A percentile compares a stretch with the other conserved stretches of the same genome.
phyloP scores from a whole-genome alignment of 2,797 vertebrate species.

The Hypotaenidia philippensis region DNA sequence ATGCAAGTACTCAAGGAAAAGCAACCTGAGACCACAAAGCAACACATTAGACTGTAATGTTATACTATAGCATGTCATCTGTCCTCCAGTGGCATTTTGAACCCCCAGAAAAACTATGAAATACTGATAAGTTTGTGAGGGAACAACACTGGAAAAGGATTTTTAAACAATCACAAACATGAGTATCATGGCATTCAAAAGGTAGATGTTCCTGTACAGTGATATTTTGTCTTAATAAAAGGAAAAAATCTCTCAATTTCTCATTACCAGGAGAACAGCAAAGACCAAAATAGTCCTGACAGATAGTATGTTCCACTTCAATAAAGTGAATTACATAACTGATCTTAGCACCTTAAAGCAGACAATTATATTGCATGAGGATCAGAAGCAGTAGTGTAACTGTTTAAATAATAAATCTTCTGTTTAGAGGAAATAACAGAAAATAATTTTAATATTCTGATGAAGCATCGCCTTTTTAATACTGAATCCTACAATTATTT shows the following conservation, averaged over 20 bases:
- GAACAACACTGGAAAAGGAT: neutral
- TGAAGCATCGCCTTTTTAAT: neutral
- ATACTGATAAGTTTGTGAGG: slow-evolving; percentile 38
- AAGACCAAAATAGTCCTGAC: neutral
- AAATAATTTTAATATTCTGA: neutral
- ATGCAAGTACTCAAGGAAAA: slow-evolving; percentile 67
- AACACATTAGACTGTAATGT: slow-evolving; percentile 62
- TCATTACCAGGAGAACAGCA: neutral
- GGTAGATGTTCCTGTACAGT: neutral
- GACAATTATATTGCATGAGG: neutral
- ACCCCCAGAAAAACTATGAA: slow-evolving; percentile 40
- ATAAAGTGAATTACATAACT: neutral
- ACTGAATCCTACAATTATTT: neutral
- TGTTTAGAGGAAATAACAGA: neutral
- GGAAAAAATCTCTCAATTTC: neutral
- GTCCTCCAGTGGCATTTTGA: slow-evolving; percentile 60
- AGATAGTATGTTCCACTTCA: neutral
- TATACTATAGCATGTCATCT: slow-evolving; percentile 52
- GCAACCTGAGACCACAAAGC: slow-evolving; percentile 76
- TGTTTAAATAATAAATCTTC: neutral
- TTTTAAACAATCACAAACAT: neutral
- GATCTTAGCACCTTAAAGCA: neutral
- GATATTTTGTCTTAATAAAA: neutral
- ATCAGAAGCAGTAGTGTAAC: neutral
- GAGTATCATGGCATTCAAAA: neutral